Evolutionary conservation across 2,797 vertebrate genomes (phyloP), one percentile per base, ranked within the genome.

Genomic region (Streptopelia turtur): DNA sequence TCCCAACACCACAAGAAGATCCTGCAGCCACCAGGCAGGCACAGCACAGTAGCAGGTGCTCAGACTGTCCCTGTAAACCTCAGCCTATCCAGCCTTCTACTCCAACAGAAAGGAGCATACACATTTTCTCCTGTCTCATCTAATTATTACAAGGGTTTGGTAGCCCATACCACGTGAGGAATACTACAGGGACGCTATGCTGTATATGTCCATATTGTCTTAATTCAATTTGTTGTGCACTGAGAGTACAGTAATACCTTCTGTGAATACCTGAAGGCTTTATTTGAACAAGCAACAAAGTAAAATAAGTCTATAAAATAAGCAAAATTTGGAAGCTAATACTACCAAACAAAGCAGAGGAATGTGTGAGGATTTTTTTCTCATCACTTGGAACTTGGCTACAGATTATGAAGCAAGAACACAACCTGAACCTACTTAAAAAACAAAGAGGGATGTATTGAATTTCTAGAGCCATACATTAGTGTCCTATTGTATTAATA

Each of bases 321-420:
- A 31, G 3, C 2, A 66, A 45, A 53, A 37, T 25, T 16, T 49
- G 23, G 20, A 76, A 74, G 7, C 3, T 33, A 37, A 45, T 33
- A 8, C 5, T 13, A 82, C 9, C 6, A 16, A 79, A 72, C 3
- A 45, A 61, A 55, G 3, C 2, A 1, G 15, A 61, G 18, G 24
- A 74, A 27, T 0, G 0, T 0, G 0, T 3, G 9, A 69, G 13
- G 3, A 13, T 1, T 21, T 75, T 56, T 8, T 9, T 27, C 11
- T 63, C 5, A 5, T n/a, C 3, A 3, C 15, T 27, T 55, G 31
- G 87, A 50, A 47, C 18, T 52, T 21, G 1, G 37, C 22, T 35
- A 28, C 9, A 47, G 6, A 17, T 69, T 41, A 39, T 3, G 4
- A 84, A 68, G 12, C 22, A 64, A 74, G 13, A 81, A 16, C 6